Evolutionary conservation across 30 jellyfish, hydroid and myxozoan genomes (phyloP), one percentile per base, ranked within the genome.

Genomic region (Hydractinia symbiolongicarpus): DNA sequence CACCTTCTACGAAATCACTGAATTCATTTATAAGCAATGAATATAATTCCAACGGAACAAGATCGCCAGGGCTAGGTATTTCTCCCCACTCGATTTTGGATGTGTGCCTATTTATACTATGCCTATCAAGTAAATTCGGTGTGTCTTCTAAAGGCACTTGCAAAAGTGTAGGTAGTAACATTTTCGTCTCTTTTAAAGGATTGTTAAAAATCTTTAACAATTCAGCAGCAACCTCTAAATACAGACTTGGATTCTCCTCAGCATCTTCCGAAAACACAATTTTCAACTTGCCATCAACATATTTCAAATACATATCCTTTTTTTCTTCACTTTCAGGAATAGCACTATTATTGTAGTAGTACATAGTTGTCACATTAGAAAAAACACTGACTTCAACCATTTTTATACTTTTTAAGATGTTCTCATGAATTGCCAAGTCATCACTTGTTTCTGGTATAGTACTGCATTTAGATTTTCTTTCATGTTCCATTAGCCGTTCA

Each of bases 11-110:
- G 56, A 88, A 80, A 11, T 61, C 80, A 44, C 79, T 14, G 49
- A 83, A 84, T 13, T 88, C 94, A 49, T 84, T 83, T 53, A 66
- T 67, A 20, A 88, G 88, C 20, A 88, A 8, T 70, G 83, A 69
- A 73, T 88, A 84, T 69, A 88, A 68, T 50, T 79, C 96, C 4
- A 79, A 13, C 11, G 96, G 96, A 9, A 88, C 96, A 44, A 55
- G 73, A 16, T 73, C 85, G n/a, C 96, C 96, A 10, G 82, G 82
- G 5, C 54, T 21, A 49, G 82, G 90, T 40, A 56, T 54, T 61
- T 50, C 62, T 40, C 56, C 57, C 7, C 9, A 72, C 8, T 20
- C 55, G 8, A 55, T 9, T 3, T 44, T 76, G 15, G 66, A 71
- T 51, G 40, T 67, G 21, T 64, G 81, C 9, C 83, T 66, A 81